A percentile compares a stretch with the other conserved stretches of the same genome.
phyloP scores from a whole-genome alignment of 2,797 vertebrate species.

The Sphenopsis melanotis region DNA sequence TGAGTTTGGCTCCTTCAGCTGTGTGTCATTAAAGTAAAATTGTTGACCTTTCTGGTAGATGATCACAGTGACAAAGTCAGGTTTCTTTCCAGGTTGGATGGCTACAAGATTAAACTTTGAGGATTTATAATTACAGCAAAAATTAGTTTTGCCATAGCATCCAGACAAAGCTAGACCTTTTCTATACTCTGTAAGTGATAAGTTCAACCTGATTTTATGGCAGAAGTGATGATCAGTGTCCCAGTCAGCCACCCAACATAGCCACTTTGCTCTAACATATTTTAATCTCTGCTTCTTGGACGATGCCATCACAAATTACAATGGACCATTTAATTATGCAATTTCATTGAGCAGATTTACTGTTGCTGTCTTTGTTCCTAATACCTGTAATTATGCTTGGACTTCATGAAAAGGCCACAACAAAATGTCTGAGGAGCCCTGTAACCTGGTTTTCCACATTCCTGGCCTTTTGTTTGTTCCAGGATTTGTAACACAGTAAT shows the following conservation, averaged over 20 bases:
- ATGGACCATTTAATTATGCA: neutral
- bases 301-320: neutral
- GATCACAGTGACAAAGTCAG: neutral
- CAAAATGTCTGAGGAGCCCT: neutral
- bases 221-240: neutral
- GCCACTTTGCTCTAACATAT: neutral
- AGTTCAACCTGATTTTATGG: neutral
- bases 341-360: slow-evolving; percentile 25
- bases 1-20: neutral
- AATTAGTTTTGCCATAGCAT: neutral
- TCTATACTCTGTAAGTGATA: neutral
- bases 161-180: neutral
- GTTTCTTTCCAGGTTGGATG: neutral
- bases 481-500: neutral
- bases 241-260: neutral
- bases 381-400: slow-evolving; percentile 23
- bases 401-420: slow-evolving; percentile 11
- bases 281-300: neutral
- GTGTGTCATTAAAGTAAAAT: neutral
- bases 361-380: neutral
- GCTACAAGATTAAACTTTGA: neutral
- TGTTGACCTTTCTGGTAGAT: neutral
- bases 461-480: slow-evolving; percentile 29
- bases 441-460: slow-evolving; percentile 36
- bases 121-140: slow-evolving; percentile 13